Evolutionary conservation across 2,888 invertebrate genomes (phyloP), one percentile per base, ranked within the genome.

Genomic region (Ashinkailepas kermadecensis): DNA sequence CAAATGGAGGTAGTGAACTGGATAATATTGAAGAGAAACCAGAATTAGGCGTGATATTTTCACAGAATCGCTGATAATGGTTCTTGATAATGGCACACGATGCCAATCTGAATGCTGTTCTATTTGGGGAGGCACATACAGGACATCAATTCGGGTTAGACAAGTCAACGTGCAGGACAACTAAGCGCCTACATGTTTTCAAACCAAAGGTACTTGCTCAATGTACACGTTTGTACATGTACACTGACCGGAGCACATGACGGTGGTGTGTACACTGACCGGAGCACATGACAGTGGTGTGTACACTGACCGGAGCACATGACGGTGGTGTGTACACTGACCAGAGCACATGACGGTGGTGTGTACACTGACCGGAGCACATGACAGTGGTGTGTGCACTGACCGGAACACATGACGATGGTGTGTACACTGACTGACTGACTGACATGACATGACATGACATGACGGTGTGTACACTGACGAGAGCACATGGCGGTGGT

Each of bases 401-500:
- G 23, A 79, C 59, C 39, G 54, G 54, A 54, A 56, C 54, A 74
- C 74, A 74, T 74, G 21, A 39, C 2, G 74, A 9, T 21, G n/a
- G 83, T 81, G 39, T 82, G 81, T 11, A 83, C 82, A 57, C 83
- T 81, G 6, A 83, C 83, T n/a, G n/a, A n/a, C n/a, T n/a, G n/a
- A n/a, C n/a, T n/a, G n/a, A n/a, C n/a, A n/a, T n/a, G n/a, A n/a
- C 78, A 80, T 78, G 7, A 15, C 59, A 59, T 7, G 15, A 4
- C 3, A 59, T 59, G 59, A 7, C 7, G 59, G 70, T 11, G 70
- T 6, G 39, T 39, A 39, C 39, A 70, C 70, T 25, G 39, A 70
- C 39, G 23, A 1, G 67, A 7, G 23, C 67, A 67, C 67, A 67
- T 23, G 67, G 9, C 0, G 13, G 39, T 18, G 82, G 57, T 13